These are phyloP conservation scores for Coendou prehensilis DNA, from an alignment of 2,797 vertebrate species.

Conservation along the genomic window DNA sequence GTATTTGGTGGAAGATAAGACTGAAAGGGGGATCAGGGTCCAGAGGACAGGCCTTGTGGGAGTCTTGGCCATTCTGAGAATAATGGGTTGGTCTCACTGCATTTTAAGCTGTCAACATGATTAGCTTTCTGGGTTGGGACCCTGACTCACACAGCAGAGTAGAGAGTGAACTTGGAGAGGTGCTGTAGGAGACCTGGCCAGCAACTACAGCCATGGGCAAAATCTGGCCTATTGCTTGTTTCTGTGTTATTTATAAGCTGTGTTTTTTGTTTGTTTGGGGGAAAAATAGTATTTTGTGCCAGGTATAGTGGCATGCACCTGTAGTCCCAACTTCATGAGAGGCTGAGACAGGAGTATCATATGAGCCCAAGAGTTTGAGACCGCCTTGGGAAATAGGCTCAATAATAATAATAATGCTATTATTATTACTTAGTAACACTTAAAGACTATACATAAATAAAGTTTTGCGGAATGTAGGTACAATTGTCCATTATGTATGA, in stretches of 20 bases:
- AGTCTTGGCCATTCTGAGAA: background rate
- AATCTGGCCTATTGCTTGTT: background rate
- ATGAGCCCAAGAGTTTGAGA: background rate
- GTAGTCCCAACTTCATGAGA: background rate
- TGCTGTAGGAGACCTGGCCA: background rate
- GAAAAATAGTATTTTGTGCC: background rate
- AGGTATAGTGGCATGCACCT: background rate
- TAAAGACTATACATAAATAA: slow-evolving; percentile 30
- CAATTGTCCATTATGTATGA: background rate
- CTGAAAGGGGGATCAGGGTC: background rate
- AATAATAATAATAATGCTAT: background rate
- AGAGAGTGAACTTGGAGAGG: background rate
- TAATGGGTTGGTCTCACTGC: background rate
- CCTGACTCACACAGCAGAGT: background rate
- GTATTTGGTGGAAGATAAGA: background rate
- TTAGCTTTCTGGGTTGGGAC: background rate
- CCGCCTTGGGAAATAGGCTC: background rate
- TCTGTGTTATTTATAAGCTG: background rate
- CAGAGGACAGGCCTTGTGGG: background rate
- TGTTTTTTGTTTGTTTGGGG: slow-evolving; percentile 24
- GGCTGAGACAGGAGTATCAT: background rate
- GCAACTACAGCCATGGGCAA: background rate
- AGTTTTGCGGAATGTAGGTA: background rate
- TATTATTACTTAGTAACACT: background rate
- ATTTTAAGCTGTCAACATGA: background rate